These are phyloP conservation scores for Apostichopus japonicus DNA, from an alignment of 35 echinoderm and acorn worm genomes.

Conservation along the genomic window DNA sequence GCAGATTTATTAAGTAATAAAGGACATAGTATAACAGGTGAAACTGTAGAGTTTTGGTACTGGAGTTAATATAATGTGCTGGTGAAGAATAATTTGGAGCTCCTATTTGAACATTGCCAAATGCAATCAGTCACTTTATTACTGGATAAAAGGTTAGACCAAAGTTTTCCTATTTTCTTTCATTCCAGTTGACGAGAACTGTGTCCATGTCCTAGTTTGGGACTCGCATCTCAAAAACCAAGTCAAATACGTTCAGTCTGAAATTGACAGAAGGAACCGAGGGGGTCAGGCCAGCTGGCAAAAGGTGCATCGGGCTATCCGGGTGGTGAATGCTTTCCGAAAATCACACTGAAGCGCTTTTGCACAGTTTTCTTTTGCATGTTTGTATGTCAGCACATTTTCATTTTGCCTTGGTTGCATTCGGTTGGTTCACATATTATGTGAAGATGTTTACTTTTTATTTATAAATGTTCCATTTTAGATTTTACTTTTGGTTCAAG, in stretches of 20 bases:
- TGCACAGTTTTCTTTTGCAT: not conserved
- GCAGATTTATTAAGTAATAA: too few relatives aligned
- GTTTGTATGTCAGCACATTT: not conserved
- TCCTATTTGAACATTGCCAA: too few relatives aligned
- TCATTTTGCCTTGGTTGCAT: not conserved
- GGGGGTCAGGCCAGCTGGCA: constrained; percentile 52
- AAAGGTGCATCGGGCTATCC: constrained; percentile 67
- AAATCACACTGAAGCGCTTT: constrained; percentile 51
- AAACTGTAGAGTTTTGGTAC: too few relatives aligned
- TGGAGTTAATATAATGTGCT: too few relatives aligned
- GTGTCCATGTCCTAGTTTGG: constrained; percentile 83
- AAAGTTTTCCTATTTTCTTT: not conserved
- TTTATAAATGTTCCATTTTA: not conserved
- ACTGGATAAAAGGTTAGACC: too few relatives aligned
- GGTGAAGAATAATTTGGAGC: too few relatives aligned
- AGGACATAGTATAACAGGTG: too few relatives aligned
- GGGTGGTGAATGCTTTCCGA: constrained; percentile 47
- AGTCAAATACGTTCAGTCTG: constrained; percentile 68
- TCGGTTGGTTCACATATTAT: not conserved
- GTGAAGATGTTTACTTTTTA: not conserved
- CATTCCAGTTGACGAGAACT: constrained; percentile 53
- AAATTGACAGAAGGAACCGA: constrained; percentile 57
- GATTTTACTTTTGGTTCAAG: not conserved
- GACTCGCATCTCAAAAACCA: constrained; percentile 77
- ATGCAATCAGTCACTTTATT: too few relatives aligned